Percentiles rank a stretch among this genome's conserved stretches.
phyloP scores from a whole-genome alignment of 53 echinoderm and acorn worm species.

The Echinometra lucunter region DNA sequence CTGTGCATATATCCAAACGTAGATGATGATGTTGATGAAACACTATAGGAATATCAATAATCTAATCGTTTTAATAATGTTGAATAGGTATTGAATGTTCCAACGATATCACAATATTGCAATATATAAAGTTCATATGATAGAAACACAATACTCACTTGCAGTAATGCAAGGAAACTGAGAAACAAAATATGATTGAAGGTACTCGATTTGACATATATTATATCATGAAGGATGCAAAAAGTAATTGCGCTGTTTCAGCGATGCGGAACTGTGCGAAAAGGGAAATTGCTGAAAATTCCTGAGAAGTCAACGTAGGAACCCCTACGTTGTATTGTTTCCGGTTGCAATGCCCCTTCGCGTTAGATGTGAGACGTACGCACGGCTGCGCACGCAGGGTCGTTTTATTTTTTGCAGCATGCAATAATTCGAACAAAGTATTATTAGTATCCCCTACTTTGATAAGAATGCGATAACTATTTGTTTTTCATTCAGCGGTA shows the following conservation, averaged over 20 bases:
- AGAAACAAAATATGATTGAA: background rate
- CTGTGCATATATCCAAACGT: too few relatives aligned
- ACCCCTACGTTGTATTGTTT: slow-evolving; percentile 40
- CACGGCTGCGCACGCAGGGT: slow-evolving; percentile 22
- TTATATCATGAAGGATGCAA: background rate
- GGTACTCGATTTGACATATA: background rate
- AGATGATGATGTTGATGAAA: too few relatives aligned
- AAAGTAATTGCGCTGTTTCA: slow-evolving; percentile 7
- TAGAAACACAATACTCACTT: background rate
- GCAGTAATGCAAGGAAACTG: background rate
- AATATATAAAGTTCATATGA: too few relatives aligned
- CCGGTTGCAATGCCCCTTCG: slow-evolving; percentile 14
- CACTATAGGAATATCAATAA: too few relatives aligned
- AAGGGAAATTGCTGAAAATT: slow-evolving; percentile 16
- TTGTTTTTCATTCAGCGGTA: slow-evolving; percentile 37
- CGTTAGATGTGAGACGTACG: background rate
- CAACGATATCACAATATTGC: too few relatives aligned
- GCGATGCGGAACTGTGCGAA: slow-evolving; percentile 16
- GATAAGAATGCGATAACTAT: slow-evolving; percentile 61
- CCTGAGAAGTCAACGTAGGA: background rate
- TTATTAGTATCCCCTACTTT: slow-evolving; percentile 60
- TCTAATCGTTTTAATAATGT: too few relatives aligned
- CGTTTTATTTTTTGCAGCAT: slow-evolving; percentile 24
- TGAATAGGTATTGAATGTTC: too few relatives aligned
- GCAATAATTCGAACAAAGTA: slow-evolving; percentile 53